Evolutionary conservation across 2,113 vertebrate genomes (phyloP).

Genomic region (Phoxinus phoxinus): DNA sequence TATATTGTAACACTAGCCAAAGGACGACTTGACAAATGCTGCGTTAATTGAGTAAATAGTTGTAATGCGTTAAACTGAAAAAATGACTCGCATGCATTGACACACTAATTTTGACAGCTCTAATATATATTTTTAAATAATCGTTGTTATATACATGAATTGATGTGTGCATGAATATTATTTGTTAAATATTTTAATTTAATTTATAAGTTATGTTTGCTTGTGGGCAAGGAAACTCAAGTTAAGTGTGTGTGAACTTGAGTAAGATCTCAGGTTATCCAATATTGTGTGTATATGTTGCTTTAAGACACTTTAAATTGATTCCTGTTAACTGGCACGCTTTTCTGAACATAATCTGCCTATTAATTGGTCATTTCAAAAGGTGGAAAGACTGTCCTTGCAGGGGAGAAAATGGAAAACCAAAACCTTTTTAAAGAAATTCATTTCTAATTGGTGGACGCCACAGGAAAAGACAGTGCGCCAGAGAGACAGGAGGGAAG

Average conservation of each 20-base stretch:
- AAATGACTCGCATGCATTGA: no score
- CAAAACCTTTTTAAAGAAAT: neutral
- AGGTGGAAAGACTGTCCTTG: slow-evolving; percentile 8
- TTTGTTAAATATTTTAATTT: no score
- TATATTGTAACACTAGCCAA: no score
- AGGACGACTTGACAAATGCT: no score
- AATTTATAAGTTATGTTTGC: neutral
- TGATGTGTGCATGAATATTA: no score
- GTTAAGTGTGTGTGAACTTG: neutral
- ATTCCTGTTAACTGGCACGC: neutral
- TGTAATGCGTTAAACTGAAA: no score
- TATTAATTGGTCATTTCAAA: slow-evolving; percentile 27
- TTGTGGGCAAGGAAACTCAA: neutral
- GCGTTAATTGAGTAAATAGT: no score
- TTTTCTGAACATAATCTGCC: slow-evolving; percentile 20
- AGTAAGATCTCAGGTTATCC: neutral
- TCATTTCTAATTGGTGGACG: neutral
- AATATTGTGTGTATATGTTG: neutral
- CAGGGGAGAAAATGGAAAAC: neutral
- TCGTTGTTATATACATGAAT: no score
- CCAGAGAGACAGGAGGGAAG: neutral
- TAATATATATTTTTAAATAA: no score
- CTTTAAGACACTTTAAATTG: slow-evolving; percentile 10
- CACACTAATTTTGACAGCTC: no score
- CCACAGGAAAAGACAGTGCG: slow-evolving; percentile 11